Evolutionary conservation across 2,888 invertebrate genomes (phyloP).

Genomic region (Hartigia nigra): DNA sequence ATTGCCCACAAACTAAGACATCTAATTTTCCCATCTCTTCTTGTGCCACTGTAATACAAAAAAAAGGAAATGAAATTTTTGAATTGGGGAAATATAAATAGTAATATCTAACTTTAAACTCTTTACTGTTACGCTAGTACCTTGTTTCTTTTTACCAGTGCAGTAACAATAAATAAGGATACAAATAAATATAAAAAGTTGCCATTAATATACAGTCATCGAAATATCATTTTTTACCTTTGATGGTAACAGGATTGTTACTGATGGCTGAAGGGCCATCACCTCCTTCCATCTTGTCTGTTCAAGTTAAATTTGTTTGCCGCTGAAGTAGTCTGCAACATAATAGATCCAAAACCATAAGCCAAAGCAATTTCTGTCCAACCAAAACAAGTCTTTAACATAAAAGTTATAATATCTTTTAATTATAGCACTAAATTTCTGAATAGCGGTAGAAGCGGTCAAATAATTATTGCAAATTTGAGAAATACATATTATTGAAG

Average conservation of each 20-base stretch:
- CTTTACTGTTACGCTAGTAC: not conserved
- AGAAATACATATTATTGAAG: not conserved
- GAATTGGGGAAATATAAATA: not conserved
- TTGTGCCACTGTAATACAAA: conserved; percentile 74
- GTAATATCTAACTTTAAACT: not conserved
- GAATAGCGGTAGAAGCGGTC: not conserved
- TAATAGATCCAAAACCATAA: not conserved
- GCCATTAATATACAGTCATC: not conserved
- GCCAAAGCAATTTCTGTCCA: not conserved
- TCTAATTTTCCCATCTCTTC: conserved; percentile 81
- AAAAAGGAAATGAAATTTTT: conserved; percentile 11
- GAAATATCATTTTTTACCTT: conserved; percentile 45
- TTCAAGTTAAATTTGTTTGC: conserved; percentile 5
- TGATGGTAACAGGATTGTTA: conserved; percentile 57
- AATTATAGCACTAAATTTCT: not conserved
- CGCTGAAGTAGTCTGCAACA: not conserved
- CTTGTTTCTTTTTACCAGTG: conserved; percentile 2
- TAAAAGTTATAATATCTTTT: not conserved
- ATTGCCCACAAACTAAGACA: conserved; percentile 86
- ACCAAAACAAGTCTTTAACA: not conserved
- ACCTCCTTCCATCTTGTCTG: conserved; percentile 58
- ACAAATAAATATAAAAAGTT: not conserved
- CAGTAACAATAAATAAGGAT: conserved; percentile 7
- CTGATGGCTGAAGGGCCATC: conserved; percentile 61
- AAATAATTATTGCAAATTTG: not conserved